Percentiles rank a stretch among this genome's conserved stretches.
Evolutionary conservation across 2,113 vertebrate species (phyloP).

Genomic region (Noturus placidus): DNA sequence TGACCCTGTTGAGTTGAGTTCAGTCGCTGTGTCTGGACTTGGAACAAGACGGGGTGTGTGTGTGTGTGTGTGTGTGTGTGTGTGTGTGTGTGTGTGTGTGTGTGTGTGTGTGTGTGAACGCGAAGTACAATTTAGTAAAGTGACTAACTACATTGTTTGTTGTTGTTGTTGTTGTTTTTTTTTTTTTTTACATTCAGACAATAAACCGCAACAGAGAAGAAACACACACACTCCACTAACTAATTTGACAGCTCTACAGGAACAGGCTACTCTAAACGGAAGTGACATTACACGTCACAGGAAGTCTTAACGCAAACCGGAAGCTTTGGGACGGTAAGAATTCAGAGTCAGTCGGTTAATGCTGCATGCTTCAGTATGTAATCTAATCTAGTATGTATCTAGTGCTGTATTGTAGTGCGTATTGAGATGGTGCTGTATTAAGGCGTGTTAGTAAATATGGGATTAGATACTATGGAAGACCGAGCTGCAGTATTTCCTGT

Average conservation of each 20-base stretch:
- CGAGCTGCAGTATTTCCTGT: neutral
- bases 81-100: neutral
- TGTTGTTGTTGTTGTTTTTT: too few species aligned
- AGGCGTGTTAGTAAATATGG: neutral
- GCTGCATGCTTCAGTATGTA: neutral
- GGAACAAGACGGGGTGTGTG: neutral
- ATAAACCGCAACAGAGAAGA: neutral
- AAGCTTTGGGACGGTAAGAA: constrained; percentile 16
- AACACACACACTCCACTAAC: neutral
- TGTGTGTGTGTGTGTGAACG: neutral
- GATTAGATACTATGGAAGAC: neutral
- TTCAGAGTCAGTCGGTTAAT: constrained; percentile 17
- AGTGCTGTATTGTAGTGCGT: neutral
- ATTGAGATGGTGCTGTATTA: neutral
- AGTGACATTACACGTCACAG: constrained; percentile 8
- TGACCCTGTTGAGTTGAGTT: neutral
- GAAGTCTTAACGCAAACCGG: constrained; percentile 1
- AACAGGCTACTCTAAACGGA: neutral
- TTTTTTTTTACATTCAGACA: neutral
- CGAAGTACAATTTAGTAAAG: neutral
- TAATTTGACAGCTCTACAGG: constrained; percentile 27
- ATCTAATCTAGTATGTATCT: neutral
- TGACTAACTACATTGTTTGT: neutral
- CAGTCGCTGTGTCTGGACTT: neutral
- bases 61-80: neutral